phyloP scores from a whole-genome alignment of 2,113 vertebrate genomes.

The Thalassarche chlororhynchos region DNA sequence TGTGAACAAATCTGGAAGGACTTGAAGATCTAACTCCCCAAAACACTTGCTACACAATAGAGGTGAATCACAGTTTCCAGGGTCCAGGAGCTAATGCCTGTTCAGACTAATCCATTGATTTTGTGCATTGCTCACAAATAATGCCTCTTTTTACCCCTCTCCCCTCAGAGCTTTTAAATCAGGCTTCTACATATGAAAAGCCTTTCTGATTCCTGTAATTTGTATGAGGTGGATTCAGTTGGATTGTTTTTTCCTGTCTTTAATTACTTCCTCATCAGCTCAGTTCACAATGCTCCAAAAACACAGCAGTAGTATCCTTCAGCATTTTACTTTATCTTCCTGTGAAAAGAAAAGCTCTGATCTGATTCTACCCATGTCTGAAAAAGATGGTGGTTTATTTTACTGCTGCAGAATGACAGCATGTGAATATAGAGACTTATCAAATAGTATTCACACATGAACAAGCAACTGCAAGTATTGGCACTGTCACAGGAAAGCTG shows the following conservation, averaged over 20 bases:
- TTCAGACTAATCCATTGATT: background rate
- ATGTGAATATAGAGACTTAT: background rate
- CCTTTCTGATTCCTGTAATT: slow-evolving; percentile 10
- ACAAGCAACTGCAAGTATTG: slow-evolving; percentile 2
- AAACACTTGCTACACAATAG: background rate
- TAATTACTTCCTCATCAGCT: slow-evolving; percentile 62
- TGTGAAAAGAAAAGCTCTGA: slow-evolving; percentile 15
- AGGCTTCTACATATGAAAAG: slow-evolving; percentile 7
- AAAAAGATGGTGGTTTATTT: slow-evolving; percentile 3
- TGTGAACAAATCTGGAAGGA: background rate
- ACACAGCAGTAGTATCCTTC: background rate
- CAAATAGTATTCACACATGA: background rate
- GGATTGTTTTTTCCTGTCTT: slow-evolving; percentile 47
- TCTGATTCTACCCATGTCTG: slow-evolving; percentile 9
- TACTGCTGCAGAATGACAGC: background rate
- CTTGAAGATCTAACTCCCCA: background rate
- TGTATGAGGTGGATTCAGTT: background rate
- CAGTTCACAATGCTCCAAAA: background rate
- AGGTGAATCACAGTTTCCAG: background rate
- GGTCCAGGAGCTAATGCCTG: background rate
- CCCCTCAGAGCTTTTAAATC: background rate
- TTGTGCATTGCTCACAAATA: background rate
- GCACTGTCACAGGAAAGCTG: background rate
- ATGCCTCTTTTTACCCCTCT: background rate
- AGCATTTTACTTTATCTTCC: background rate